Percentiles rank a stretch among this genome's conserved stretches.
These are phyloP conservation scores for Axinella damicornis DNA, from an alignment of 37 sponge, comb jelly and placozoan species.

Conservation along the genomic window DNA sequence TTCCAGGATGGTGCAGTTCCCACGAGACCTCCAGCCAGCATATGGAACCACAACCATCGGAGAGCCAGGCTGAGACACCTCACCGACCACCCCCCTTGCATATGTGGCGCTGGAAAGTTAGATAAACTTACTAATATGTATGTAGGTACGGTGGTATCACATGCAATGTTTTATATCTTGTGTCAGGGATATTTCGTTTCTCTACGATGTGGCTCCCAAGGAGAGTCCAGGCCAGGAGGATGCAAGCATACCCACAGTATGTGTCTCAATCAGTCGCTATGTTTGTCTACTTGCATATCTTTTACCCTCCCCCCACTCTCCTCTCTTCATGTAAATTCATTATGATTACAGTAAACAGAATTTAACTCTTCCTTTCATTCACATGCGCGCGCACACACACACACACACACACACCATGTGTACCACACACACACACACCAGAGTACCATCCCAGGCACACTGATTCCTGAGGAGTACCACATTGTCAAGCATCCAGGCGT, in stretches of 20 bases:
- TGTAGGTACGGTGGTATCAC: neutral
- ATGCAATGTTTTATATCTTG: neutral
- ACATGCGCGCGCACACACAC: no score
- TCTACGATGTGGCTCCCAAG: slow-evolving; percentile 65
- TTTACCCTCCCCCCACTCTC: no score
- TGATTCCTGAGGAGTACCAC: slow-evolving; percentile 98
- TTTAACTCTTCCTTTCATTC: no score
- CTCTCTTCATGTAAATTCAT: no score
- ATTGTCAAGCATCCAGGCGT: slow-evolving; percentile 90
- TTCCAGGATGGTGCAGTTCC: neutral
- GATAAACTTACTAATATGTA: neutral
- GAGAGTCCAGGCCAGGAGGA: neutral
- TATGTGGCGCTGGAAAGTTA: slow-evolving; percentile 95
- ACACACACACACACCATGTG: no score
- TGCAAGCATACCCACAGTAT: no score
- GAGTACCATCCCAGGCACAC: slow-evolving; percentile 52
- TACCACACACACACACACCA: neutral
- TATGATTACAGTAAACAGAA: no score
- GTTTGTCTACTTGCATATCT: no score
- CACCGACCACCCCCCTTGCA: slow-evolving; percentile 84
- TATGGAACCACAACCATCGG: slow-evolving; percentile 84
- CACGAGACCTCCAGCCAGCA: slow-evolving; percentile 76
- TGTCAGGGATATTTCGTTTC: slow-evolving; percentile 88
- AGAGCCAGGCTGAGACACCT: slow-evolving; percentile 85
- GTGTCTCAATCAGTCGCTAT: no score